A percentile compares a stretch with the other conserved stretches of the same genome.
Conservation (phyloP, 2,113 vertebrate genomes). For the Triplophysa dalaica region DNA sequence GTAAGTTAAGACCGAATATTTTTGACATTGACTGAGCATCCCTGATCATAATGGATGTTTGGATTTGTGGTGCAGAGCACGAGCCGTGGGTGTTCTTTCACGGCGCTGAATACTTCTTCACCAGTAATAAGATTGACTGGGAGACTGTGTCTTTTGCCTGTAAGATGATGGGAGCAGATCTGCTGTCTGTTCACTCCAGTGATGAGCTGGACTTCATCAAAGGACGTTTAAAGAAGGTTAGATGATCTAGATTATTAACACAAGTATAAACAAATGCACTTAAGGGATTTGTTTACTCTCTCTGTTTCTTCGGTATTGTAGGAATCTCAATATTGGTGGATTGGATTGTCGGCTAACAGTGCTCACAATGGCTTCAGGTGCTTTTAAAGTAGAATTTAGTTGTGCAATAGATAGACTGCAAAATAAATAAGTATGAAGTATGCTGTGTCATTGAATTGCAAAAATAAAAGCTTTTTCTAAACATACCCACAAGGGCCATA, state of each 20-base stretch:
- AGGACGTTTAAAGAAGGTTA: slow-evolving; percentile 81
- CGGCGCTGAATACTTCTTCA: slow-evolving; percentile 77
- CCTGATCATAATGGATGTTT: background rate
- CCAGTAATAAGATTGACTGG: slow-evolving; percentile 75
- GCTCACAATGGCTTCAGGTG: slow-evolving; percentile 76
- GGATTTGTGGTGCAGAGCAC: slow-evolving; percentile 71
- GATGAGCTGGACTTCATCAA: slow-evolving; percentile 85
- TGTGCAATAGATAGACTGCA: no score
- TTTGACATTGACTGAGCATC: background rate
- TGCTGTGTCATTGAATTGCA: no score
- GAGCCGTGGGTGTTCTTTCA: slow-evolving; percentile 83
- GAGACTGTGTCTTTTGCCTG: slow-evolving; percentile 80
- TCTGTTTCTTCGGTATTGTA: slow-evolving; percentile 69
- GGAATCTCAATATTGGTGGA: slow-evolving; percentile 84
- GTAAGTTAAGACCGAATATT: slow-evolving; percentile 72
- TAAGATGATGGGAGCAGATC: slow-evolving; percentile 77
- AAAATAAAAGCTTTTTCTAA: no score
- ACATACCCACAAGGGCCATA: no score
- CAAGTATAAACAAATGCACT: background rate
- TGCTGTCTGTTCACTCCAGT: slow-evolving; percentile 83
- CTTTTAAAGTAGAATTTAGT: slow-evolving; percentile 43
- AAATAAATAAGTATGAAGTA: no score
- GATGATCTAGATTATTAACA: slow-evolving; percentile 23
- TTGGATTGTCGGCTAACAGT: slow-evolving; percentile 76
- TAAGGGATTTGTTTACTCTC: no score